Percentiles rank a stretch among this genome's conserved stretches.
These are phyloP conservation scores for Thymallus thymallus DNA, from an alignment of 2,113 vertebrate genomes.

Conservation along the genomic window DNA sequence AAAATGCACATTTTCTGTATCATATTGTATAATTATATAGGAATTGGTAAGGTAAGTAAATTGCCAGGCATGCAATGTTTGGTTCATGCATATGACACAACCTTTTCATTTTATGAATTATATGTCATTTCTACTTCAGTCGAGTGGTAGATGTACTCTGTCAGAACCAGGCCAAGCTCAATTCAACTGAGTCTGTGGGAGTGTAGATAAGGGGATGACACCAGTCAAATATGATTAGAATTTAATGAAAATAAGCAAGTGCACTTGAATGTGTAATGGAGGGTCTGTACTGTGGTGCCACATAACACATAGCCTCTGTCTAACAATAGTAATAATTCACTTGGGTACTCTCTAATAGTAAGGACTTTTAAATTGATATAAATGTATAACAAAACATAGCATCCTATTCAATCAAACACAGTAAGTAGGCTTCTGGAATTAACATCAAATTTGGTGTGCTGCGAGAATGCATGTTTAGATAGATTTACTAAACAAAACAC, in stretches of 20 bases:
- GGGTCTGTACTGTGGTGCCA: not conserved
- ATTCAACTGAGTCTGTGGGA: constrained; percentile 11
- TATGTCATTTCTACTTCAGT: constrained; percentile 29
- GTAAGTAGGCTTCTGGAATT: too few relatives aligned
- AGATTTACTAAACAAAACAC: too few relatives aligned
- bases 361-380: not conserved
- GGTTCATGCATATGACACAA: constrained; percentile 36
- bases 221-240: constrained; percentile 10
- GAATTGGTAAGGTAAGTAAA: constrained; percentile 37
- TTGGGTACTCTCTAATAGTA: constrained; percentile 7
- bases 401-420: not conserved
- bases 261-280: constrained; percentile 1
- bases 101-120: constrained; percentile 44
- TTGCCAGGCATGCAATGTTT: constrained; percentile 32
- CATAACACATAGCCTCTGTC: not conserved
- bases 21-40: constrained; percentile 48
- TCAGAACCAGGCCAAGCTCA: constrained; percentile 11
- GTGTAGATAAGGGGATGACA: not conserved
- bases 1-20: constrained; percentile 49
- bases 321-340: not conserved
- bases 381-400: not conserved
- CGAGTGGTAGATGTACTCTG: constrained; percentile 1
- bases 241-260: constrained; percentile 34
- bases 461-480: too few relatives aligned
- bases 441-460: too few relatives aligned